These are phyloP conservation scores for Poeciliopsis turrubarensis DNA, from an alignment of 2,113 vertebrate genomes.

Conservation along the genomic window DNA sequence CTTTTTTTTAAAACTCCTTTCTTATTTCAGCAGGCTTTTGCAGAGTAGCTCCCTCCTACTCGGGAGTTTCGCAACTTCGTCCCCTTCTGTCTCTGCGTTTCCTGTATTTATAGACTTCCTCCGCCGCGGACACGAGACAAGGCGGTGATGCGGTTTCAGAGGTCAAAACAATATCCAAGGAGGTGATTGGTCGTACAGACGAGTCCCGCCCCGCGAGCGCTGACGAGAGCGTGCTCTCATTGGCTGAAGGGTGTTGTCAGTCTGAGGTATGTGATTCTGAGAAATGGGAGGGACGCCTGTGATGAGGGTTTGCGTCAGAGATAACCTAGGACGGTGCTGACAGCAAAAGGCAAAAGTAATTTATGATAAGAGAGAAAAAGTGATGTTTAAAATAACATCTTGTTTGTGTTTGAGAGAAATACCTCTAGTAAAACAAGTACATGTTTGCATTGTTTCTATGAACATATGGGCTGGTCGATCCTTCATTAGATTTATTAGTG, in stretches of 20 bases:
- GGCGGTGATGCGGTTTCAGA: slow-evolving; percentile 82
- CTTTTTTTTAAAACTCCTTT: slow-evolving; percentile 15
- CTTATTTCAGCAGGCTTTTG: slow-evolving; percentile 72
- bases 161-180: slow-evolving; percentile 78
- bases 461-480: not conserved
- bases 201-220: slow-evolving; percentile 18
- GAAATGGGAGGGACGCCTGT: slow-evolving; percentile 66
- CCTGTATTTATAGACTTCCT: slow-evolving; percentile 82
- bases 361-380: slow-evolving; percentile 25
- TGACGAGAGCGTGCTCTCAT: slow-evolving; percentile 10
- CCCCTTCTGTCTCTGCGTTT: slow-evolving; percentile 39
- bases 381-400: slow-evolving; percentile 4
- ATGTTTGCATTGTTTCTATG: not conserved
- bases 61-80: slow-evolving; percentile 82
- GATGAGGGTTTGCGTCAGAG: slow-evolving; percentile 76
- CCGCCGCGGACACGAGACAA: slow-evolving; percentile 79
- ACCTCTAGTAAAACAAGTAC: not conserved
- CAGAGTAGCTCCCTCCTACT: slow-evolving; percentile 69
- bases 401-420: not conserved
- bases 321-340: slow-evolving; percentile 71
- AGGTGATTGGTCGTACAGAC: slow-evolving; percentile 50
- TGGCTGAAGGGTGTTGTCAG: slow-evolving; percentile 46
- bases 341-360: slow-evolving; percentile 55
- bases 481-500: not conserved
- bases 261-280: slow-evolving; percentile 50